Evolutionary conservation across 2,797 vertebrate species (phyloP).

Genomic region (Gephyroberyx darwinii): DNA sequence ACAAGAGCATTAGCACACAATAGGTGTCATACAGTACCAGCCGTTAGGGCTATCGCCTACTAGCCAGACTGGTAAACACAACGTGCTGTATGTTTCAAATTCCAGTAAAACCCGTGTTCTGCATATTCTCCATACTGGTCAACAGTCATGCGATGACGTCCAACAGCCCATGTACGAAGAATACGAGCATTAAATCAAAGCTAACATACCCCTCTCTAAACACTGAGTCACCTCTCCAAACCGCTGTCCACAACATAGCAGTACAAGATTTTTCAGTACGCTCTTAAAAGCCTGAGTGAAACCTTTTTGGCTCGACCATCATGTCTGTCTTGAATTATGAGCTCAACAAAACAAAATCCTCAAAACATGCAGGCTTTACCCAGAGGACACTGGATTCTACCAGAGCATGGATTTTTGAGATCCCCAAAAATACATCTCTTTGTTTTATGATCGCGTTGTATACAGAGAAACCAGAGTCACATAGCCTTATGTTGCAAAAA

Average conservation of each 20-base stretch:
- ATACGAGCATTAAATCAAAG: constrained; percentile 38
- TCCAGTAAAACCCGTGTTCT: neutral
- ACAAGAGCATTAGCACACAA: neutral
- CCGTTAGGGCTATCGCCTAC: constrained; percentile 2
- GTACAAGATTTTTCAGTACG: constrained; percentile 35
- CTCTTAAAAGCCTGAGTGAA: constrained; percentile 71
- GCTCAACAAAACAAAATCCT: constrained; percentile 81
- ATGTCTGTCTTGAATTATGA: constrained; percentile 82
- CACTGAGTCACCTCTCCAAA: constrained; percentile 57
- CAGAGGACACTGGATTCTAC: constrained; percentile 72
- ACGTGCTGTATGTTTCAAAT: neutral
- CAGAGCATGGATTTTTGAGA: constrained; percentile 61
- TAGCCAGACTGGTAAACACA: constrained; percentile 5
- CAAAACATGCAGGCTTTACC: constrained; percentile 75
- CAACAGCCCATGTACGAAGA: constrained; percentile 15
- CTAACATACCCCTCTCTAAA: constrained; percentile 38
- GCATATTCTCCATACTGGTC: constrained; percentile 6
- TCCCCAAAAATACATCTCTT: constrained; percentile 70
- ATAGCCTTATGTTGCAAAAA: constrained; percentile 58
- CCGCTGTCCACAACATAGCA: constrained; percentile 67
- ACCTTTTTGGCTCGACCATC: constrained; percentile 71
- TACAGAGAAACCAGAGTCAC: constrained; percentile 58
- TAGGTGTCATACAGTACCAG: neutral
- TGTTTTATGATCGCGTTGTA: constrained; percentile 69
- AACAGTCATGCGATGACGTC: constrained; percentile 11